Evolutionary conservation across 1,140 invertebrate species (phyloP).

Genomic region (Aphidius gifuensis): DNA sequence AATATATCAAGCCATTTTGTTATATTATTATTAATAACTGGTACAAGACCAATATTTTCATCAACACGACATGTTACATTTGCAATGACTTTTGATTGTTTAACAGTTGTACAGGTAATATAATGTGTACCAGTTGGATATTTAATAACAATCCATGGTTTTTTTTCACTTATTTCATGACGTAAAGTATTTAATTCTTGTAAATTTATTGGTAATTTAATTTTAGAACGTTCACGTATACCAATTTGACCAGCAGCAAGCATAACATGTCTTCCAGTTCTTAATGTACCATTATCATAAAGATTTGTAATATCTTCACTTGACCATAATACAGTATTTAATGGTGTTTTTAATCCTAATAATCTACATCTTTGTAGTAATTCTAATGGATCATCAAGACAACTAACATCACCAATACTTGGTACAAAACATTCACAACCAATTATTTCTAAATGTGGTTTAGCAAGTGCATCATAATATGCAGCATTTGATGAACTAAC

Average conservation of each 20-base stretch:
- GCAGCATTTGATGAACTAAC: constrained; percentile 71
- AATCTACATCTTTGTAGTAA: constrained; percentile 64
- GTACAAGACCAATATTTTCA: constrained; percentile 64
- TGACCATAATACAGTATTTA: constrained; percentile 63
- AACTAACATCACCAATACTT: constrained; percentile 65
- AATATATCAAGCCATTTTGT: constrained; percentile 70
- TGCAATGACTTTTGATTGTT: constrained; percentile 69
- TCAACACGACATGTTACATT: constrained; percentile 76
- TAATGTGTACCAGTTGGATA: constrained; percentile 71
- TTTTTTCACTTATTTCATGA: constrained; percentile 63
- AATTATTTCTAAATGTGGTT: constrained; percentile 71
- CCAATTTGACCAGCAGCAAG: constrained; percentile 69
- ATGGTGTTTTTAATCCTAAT: constrained; percentile 63
- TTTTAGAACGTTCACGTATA: constrained; percentile 65
- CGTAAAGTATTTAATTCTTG: constrained; percentile 55
- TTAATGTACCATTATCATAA: constrained; percentile 66
- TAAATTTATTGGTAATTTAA: constrained; percentile 61
- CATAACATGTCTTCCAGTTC: constrained; percentile 67
- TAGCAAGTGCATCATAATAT: constrained; percentile 75
- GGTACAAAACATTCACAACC: constrained; percentile 77
- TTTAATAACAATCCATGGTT: constrained; percentile 72
- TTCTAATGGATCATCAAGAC: constrained; percentile 71
- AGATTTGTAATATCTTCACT: constrained; percentile 65
- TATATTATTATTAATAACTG: constrained; percentile 66
- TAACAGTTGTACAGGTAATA: constrained; percentile 76